Evolutionary conservation across 1,140 invertebrate genomes (phyloP).

Genomic region (Helicoverpa zea): DNA sequence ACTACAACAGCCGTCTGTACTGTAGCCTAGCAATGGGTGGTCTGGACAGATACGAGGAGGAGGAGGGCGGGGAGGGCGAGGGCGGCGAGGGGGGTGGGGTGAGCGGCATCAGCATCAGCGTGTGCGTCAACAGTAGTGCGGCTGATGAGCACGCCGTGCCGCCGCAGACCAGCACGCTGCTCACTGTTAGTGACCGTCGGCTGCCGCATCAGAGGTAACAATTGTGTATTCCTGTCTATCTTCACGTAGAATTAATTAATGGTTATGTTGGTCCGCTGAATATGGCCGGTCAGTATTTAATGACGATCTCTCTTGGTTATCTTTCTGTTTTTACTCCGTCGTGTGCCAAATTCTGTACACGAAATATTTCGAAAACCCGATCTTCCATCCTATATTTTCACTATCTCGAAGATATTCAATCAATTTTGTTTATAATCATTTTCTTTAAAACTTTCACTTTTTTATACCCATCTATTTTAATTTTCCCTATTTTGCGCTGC

Average conservation of each 20-base stretch:
- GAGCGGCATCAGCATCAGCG: conserved; percentile 79
- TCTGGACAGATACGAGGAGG: conserved; percentile 82
- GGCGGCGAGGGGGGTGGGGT: conserved; percentile 59
- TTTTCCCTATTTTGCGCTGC: background rate
- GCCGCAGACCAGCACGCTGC: conserved; percentile 64
- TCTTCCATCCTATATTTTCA: background rate
- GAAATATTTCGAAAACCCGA: too few relatives aligned
- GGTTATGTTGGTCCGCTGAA: too few relatives aligned
- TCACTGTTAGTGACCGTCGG: conserved; percentile 71
- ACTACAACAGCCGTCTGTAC: conserved; percentile 68
- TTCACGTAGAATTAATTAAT: too few relatives aligned
- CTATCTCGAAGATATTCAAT: too few relatives aligned
- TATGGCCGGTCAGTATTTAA: too few relatives aligned
- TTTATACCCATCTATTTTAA: background rate
- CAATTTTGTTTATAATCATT: background rate
- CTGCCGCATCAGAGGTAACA: conserved; percentile 76
- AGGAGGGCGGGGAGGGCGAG: conserved; percentile 59
- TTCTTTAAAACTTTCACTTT: background rate
- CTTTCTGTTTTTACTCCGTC: too few relatives aligned
- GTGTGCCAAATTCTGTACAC: too few relatives aligned
- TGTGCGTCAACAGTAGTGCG: conserved; percentile 74
- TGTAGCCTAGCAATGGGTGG: conserved; percentile 73
- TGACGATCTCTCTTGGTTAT: too few relatives aligned
- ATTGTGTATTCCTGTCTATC: background rate
- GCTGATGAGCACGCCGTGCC: conserved; percentile 51